Conservation (phyloP, 2,888 invertebrate species). For the Cancer borealis region DNA sequence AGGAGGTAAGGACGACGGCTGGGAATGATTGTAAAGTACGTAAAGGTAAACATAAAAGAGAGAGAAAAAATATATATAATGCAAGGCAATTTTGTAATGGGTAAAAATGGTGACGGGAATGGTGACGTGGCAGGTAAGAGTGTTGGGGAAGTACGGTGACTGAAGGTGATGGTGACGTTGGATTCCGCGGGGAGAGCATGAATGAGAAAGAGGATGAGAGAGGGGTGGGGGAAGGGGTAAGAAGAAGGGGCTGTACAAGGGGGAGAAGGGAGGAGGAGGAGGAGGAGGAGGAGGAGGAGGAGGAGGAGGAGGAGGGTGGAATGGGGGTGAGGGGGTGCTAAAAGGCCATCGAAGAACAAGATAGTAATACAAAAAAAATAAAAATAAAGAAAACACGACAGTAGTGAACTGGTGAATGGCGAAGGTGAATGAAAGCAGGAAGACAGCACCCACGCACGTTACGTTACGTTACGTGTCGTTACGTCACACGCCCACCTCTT, state of each 20-base stretch:
- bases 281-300: not conserved
- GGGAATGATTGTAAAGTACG: not conserved
- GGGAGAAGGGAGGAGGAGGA: no score
- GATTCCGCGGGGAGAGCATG: conserved; percentile 12
- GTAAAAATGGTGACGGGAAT: not conserved
- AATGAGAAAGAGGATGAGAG: not conserved
- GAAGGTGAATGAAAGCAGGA: not conserved
- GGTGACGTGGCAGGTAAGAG: not conserved
- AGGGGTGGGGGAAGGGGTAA: not conserved
- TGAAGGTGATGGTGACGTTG: not conserved
- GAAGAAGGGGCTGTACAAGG: no score
- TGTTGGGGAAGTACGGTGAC: not conserved
- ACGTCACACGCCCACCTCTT: not conserved
- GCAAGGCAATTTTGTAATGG: not conserved
- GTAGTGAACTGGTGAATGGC: not conserved
- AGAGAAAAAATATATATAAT: not conserved
- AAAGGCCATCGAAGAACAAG: not conserved
- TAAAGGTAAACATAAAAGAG: not conserved
- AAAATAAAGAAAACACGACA: not conserved
- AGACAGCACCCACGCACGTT: not conserved
- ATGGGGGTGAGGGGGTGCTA: not conserved
- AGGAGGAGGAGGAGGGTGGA: not conserved
- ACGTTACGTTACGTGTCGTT: not conserved
- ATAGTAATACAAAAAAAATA: not conserved
- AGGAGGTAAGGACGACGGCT: not conserved